phyloP scores from a whole-genome alignment of 1,140 invertebrate genomes.

The Cyphomyrmex costatus region DNA sequence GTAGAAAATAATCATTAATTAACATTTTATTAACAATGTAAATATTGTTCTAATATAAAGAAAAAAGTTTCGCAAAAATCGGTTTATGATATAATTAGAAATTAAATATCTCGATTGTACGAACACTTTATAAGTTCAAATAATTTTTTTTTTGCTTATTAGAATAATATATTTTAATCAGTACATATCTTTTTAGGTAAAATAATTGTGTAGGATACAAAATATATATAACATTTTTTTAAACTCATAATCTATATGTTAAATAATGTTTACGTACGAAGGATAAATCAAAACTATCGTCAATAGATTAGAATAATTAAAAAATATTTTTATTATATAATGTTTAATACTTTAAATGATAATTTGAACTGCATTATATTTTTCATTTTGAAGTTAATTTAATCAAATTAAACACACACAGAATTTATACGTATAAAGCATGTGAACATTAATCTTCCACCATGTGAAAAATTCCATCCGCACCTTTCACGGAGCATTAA shows the following conservation, averaged over 20 bases:
- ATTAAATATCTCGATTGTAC: too few relatives aligned
- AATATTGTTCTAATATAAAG: too few relatives aligned
- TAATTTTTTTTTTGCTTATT: too few relatives aligned
- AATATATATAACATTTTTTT: not conserved
- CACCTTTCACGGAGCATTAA: conserved; percentile 34
- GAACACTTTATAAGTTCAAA: too few relatives aligned
- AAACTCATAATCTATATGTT: not conserved
- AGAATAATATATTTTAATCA: too few relatives aligned
- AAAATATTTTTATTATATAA: not conserved
- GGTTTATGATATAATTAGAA: too few relatives aligned
- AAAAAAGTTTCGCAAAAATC: too few relatives aligned
- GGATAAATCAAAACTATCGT: not conserved
- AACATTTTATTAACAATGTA: too few relatives aligned
- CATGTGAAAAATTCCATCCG: not conserved
- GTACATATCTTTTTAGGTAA: too few relatives aligned
- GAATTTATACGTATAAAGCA: not conserved
- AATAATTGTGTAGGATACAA: too few relatives aligned
- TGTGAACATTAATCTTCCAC: conserved; percentile 1
- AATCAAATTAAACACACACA: not conserved
- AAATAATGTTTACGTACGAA: not conserved
- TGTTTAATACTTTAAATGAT: not conserved
- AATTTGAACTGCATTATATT: not conserved
- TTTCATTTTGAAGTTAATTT: conserved; percentile 14
- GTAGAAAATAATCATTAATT: too few relatives aligned
- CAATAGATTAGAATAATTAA: not conserved